Conservation (phyloP, 2,797 vertebrate genomes). For the Bovichtus diacanthus region DNA sequence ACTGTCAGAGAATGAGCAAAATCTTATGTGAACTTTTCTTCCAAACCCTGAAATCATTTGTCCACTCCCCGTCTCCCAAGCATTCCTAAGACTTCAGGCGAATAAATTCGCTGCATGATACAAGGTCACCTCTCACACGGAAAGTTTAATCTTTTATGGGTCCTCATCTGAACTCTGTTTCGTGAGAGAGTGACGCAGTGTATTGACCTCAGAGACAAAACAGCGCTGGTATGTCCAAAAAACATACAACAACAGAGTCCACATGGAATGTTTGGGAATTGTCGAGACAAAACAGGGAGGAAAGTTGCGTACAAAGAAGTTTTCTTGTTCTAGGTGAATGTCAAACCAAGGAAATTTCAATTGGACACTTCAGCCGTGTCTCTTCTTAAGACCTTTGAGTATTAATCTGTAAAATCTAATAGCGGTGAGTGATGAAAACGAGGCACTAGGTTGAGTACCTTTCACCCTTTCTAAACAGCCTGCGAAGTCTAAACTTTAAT, state of each 20-base stretch:
- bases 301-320: constrained; percentile 28
- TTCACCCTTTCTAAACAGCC: constrained; percentile 34
- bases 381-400: constrained; percentile 30
- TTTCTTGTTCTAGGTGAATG: constrained; percentile 17
- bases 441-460: constrained; percentile 19
- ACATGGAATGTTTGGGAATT: constrained; percentile 49
- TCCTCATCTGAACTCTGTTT: constrained; percentile 63
- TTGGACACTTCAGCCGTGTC: constrained; percentile 7
- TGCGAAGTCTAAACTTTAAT: constrained; percentile 47
- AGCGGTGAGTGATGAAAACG: constrained; percentile 14
- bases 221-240: constrained; percentile 52
- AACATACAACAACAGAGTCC: constrained; percentile 38
- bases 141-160: constrained; percentile 69
- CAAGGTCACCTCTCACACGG: constrained; percentile 67
- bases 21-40: constrained; percentile 35
- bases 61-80: constrained; percentile 57
- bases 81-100: constrained; percentile 59
- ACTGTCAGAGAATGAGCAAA: constrained; percentile 19
- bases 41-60: constrained; percentile 55
- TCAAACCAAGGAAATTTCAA: constrained; percentile 39
- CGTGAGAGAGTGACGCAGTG: constrained; percentile 73
- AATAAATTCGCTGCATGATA: constrained; percentile 62
- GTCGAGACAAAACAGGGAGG: constrained; percentile 44
- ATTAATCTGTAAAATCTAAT: constrained; percentile 34
- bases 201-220: constrained; percentile 69